A percentile compares a stretch with the other conserved stretches of the same genome.
These are phyloP conservation scores for Hycleus cichorii DNA, from an alignment of 1,140 invertebrate species.

Conservation along the genomic window DNA sequence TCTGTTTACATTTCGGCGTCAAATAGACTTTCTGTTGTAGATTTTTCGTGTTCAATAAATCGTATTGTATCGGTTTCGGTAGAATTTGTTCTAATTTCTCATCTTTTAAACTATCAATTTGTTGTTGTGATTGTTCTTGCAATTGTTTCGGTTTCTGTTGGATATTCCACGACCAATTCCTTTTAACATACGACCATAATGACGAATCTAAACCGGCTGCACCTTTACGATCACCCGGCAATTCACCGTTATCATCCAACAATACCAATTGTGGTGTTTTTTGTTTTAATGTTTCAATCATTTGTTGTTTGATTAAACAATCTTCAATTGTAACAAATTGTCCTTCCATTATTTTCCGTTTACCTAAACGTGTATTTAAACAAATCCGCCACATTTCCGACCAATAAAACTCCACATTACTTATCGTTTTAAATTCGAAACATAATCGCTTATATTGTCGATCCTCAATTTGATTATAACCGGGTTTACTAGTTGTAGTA, in stretches of 20 bases:
- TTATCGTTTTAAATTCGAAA: conserved; percentile 50
- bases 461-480: conserved; percentile 56
- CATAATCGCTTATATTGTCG: conserved; percentile 48
- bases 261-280: conserved; percentile 43
- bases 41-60: not conserved
- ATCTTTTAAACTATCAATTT: conserved; percentile 3
- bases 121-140: not conserved
- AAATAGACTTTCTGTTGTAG: conserved; percentile 6
- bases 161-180: conserved; percentile 53
- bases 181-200: conserved; percentile 59
- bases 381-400: conserved; percentile 60
- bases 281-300: conserved; percentile 30
- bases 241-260: conserved; percentile 46
- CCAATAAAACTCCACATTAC: conserved; percentile 66
- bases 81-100: conserved; percentile 8
- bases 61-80: conserved; percentile 2
- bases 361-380: conserved; percentile 58
- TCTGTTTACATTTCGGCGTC: conserved; percentile 13
- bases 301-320: not conserved
- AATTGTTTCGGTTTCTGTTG: not conserved
- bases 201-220: conserved; percentile 66
- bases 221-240: conserved; percentile 66
- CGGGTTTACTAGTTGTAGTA: conserved; percentile 54
- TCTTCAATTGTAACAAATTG: conserved; percentile 35
- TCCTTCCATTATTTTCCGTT: conserved; percentile 32